Evolutionary conservation across 2,113 vertebrate genomes (phyloP), one percentile per base, ranked within the genome.

Genomic region (Ochotona princeps): DNA sequence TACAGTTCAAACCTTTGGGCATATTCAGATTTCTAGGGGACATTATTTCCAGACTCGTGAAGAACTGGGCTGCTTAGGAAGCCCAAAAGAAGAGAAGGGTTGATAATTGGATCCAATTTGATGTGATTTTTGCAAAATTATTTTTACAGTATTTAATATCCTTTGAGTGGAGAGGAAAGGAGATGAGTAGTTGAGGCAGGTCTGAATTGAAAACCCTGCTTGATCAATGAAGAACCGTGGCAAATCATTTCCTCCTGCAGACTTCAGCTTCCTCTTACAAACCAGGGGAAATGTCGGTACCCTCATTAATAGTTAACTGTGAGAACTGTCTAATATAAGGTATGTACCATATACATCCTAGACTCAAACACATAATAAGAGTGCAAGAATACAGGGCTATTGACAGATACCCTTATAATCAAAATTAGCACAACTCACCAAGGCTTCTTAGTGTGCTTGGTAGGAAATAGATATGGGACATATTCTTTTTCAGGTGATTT

Each of bases 51-150:
- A 91, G 66, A 69, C 12, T 32, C 57, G 23, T 66, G n/a, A 49
- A 91, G 78, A 91, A 57, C 12, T 17, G 21, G 35, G 25, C 32
- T 81, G 25, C 63, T 87, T 61, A 60, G 91, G 57, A 38, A 57
- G 15, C 54, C 54, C 54, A 57, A 57, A 57, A 57, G 73, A 38
- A 92, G 54, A 6, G 10, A 83, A 85, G 17, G n/a, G 20, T 81
- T 87, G 88, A 76, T 32, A 81, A 75, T 2, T 70, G 32, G 74
- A 78, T 80, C 12, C 26, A 38, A 81, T 54, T 92, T 79, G 51
- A 23, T 75, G 83, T 8, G 3, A 51, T 66, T 88, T 87, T 96
- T 78, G 63, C 26, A 74, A 73, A 93, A 81, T 23, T 14, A 18
- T 73, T 67, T 54, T 76, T 83, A 30, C 13, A 67, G 78, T 4